phyloP scores from a whole-genome alignment of 2,113 vertebrate genomes.

The Vicugna pacos region DNA sequence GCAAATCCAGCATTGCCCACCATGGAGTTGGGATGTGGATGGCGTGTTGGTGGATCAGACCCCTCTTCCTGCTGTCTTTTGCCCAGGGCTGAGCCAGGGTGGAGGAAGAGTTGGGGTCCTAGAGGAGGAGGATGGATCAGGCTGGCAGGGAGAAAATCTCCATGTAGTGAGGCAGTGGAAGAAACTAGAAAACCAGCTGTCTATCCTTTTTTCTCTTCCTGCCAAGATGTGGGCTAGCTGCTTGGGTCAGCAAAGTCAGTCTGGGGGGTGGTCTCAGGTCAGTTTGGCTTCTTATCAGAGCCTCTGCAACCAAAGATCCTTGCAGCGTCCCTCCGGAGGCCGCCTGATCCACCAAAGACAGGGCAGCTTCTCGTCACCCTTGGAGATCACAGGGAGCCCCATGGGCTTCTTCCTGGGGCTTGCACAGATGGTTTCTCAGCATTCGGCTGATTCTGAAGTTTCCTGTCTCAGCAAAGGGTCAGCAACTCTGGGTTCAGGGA shows the following conservation, averaged over 20 bases:
- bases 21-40: neutral
- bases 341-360: neutral
- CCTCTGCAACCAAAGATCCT: neutral
- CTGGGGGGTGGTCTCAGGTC: neutral
- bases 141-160: conserved; percentile 4
- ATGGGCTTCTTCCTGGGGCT: neutral
- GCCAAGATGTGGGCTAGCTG: neutral
- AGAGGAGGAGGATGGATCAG: neutral
- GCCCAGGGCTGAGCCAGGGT: neutral
- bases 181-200: neutral
- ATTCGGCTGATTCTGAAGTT: conserved; percentile 19
- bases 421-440: neutral
- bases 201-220: neutral
- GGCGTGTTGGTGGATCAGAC: fast-evolving
- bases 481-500: conserved; percentile 51
- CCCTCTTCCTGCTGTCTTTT: neutral
- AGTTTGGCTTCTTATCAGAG: neutral
- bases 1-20: neutral
- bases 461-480: conserved; percentile 44
- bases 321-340: neutral
- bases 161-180: neutral
- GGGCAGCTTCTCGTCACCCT: neutral
- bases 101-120: neutral
- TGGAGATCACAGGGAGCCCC: neutral
- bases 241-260: neutral